Evolutionary conservation across 2,888 invertebrate species (phyloP).

Genomic region (Lutraria lutraria): DNA sequence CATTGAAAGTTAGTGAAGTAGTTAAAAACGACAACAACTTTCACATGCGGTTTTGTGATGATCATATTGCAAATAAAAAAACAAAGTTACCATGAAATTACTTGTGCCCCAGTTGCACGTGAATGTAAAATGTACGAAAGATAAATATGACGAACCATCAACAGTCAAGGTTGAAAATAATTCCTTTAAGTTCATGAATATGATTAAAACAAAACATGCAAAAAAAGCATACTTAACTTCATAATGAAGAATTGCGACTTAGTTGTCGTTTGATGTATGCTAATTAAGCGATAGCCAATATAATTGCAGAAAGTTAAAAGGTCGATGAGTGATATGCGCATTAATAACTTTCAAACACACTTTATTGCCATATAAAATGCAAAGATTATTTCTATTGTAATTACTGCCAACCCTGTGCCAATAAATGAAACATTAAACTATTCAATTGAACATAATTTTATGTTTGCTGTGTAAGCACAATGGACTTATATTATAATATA

Average conservation of each 20-base stretch:
- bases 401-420: neutral
- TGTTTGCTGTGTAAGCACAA: neutral
- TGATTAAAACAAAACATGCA: neutral
- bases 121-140: neutral
- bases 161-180: neutral
- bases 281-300: neutral
- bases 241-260: neutral
- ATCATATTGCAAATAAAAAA: neutral
- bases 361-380: neutral
- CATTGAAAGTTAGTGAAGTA: no score
- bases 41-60: neutral
- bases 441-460: neutral
- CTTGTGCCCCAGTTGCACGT: neutral
- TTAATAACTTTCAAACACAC: neutral
- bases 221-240: neutral
- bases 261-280: neutral
- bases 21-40: neutral
- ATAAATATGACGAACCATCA: neutral
- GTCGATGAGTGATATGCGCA: neutral
- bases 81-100: neutral
- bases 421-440: slow-evolving; percentile 20
- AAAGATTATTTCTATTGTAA: neutral
- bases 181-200: neutral
- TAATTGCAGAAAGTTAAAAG: neutral
- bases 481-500: no score